Conservation (phyloP, 2,888 invertebrate species). For the Drosophila emarginata region DNA sequence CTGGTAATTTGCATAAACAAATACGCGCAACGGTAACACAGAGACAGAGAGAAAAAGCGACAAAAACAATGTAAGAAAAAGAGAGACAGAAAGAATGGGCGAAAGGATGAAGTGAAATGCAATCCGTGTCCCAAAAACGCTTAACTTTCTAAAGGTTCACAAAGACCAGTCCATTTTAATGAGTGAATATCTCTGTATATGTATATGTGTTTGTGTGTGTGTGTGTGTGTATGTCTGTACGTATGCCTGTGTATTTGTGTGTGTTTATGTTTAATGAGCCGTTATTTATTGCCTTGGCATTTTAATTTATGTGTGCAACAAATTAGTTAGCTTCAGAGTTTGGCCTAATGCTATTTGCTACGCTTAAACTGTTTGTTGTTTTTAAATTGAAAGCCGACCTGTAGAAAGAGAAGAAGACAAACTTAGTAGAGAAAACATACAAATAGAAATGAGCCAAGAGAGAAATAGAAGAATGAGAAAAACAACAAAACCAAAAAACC, state of each 20-base stretch:
- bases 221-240: background rate
- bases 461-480: background rate
- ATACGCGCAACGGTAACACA: conserved; percentile 31
- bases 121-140: conserved; percentile 8
- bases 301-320: conserved; percentile 73
- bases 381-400: conserved; percentile 53
- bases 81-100: conserved; percentile 6
- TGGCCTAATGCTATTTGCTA: conserved; percentile 32
- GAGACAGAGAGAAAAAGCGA: background rate
- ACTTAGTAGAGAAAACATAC: background rate
- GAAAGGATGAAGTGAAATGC: background rate
- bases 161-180: conserved; percentile 54
- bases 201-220: background rate
- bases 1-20: conserved; percentile 59
- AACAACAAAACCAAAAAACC: conserved; percentile 4
- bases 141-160: conserved; percentile 23
- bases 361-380: conserved; percentile 61
- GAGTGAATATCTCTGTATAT: conserved; percentile 3
- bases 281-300: conserved; percentile 70
- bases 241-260: conserved; percentile 9
- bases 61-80: too few species aligned
- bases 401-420: background rate
- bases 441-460: background rate
- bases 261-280: conserved; percentile 67
- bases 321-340: conserved; percentile 57